Conservation (phyloP, 2,888 invertebrate genomes). For the Dasysyrphus albostriatus region DNA sequence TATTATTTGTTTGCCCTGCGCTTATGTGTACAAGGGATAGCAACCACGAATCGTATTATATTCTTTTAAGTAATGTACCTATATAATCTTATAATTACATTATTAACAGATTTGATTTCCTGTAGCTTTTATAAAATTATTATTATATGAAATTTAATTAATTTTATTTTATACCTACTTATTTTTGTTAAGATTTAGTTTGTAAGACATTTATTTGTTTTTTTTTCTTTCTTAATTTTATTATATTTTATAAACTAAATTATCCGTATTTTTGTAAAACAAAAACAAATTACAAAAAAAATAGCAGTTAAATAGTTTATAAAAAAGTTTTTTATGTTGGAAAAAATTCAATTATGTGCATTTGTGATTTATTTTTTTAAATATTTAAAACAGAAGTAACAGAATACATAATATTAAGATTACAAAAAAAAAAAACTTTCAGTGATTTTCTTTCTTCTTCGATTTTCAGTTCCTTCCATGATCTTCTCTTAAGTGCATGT, state of each 20-base stretch:
- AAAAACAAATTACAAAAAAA: conserved; percentile 30
- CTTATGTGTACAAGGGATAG: conserved; percentile 81
- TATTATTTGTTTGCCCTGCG: conserved; percentile 56
- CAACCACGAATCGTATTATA: conserved; percentile 82
- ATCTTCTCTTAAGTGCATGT: conserved; percentile 10
- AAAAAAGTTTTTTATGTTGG: conserved; percentile 51
- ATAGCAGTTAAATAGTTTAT: conserved; percentile 48
- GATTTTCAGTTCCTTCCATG: conserved; percentile 38
- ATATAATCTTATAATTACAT: conserved; percentile 34
- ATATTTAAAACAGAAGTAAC: conserved; percentile 63
- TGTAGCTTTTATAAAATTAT: conserved; percentile 64
- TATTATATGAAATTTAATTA: conserved; percentile 34
- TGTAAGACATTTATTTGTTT: conserved; percentile 45
- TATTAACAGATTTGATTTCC: conserved; percentile 58
- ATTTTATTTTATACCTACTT: conserved; percentile 62
- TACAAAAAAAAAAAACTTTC: conserved; percentile 24
- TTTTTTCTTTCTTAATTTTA: conserved; percentile 28
- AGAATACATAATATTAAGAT: conserved; percentile 70
- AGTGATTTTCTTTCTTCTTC: conserved; percentile 52
- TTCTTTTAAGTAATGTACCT: conserved; percentile 63
- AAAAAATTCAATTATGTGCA: conserved; percentile 64
- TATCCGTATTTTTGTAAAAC: conserved; percentile 56
- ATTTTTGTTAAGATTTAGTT: conserved; percentile 66
- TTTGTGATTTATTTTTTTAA: conserved; percentile 72
- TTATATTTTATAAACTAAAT: conserved; percentile 47